Base-by-base conservation (phyloP, 2,888 invertebrate genomes). In the Octonoba sinensis region DNA sequence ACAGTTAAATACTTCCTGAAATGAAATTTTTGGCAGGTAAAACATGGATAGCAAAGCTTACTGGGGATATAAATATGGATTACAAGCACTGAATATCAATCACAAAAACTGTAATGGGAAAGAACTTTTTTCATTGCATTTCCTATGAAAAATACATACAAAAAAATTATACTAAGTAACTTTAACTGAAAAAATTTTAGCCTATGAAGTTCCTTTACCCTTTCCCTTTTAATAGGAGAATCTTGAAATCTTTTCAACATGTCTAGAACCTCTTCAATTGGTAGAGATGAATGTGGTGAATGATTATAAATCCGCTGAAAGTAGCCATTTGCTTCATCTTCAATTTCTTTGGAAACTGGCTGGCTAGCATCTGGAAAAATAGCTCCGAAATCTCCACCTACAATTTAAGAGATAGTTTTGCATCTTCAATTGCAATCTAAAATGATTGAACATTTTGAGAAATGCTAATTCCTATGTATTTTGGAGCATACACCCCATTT, bases 301-400 rank as follows among this genome's bases (percentile, higher is more conserved):
- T 89, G 90, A 89, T 97, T 98, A 90, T 99, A 99, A 87, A 99
- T 99, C 85, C 97, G 92, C 89, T 99, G 98, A 89, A 99, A 99
- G 88, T 99, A 99, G 71, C 96, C 94, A 88, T 99, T 99, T 0
- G 99, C 99, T 90, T 99, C 99, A 88, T 99, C 98, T 89, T 99
- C 99, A 57, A 99, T 95, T 87, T 99, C 99, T 89, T 97, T 96
- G 0, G 96, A 93, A 18, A 97, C 95, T 77, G 87, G 86, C 77
- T 88, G 93, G 84, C 93, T 91, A 87, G 95, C 92, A 86, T 96
- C 96, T 0, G 94, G 93, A 87, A 95, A 94, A 62, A 94, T 91
- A 73, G 92, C 91, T 2, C 90, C 87, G n/a, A 89, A 88, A 74
- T 91, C 93, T 22, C 73, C 69, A 4, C n/a, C 57, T 57, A 12